Evolutionary conservation across 2,113 vertebrate genomes (phyloP).

Genomic region (Paracanthobrama guichenoti): DNA sequence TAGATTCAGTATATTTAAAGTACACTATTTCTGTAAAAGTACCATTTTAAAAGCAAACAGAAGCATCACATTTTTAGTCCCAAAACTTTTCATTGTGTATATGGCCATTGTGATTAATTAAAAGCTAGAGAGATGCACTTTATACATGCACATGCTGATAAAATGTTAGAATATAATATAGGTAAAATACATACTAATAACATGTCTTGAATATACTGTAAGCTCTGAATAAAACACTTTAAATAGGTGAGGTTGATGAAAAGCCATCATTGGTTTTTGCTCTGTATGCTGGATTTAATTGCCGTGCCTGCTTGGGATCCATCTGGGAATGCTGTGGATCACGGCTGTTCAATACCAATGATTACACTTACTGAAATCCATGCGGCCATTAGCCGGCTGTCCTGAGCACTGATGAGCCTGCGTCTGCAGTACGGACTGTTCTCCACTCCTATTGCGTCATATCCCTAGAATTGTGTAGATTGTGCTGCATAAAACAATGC

Average conservation of each 20-base stretch:
- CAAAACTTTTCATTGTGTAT: neutral
- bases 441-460: neutral
- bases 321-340: constrained; percentile 26
- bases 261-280: neutral
- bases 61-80: neutral
- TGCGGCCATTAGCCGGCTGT: constrained; percentile 61
- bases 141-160: neutral
- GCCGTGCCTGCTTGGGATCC: constrained; percentile 16
- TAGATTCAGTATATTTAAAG: too few species aligned
- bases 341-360: constrained; percentile 67
- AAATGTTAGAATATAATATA: neutral
- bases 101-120: neutral
- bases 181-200: neutral
- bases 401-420: neutral
- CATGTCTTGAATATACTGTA: neutral
- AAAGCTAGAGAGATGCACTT: neutral
- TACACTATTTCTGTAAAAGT: too few species aligned
- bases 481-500: neutral
- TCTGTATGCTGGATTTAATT: constrained; percentile 20
- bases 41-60: too few species aligned
- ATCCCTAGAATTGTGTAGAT: neutral
- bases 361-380: constrained; percentile 68
- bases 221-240: neutral
- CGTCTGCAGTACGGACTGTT: neutral
- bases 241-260: neutral